Conservation (phyloP, 1,140 invertebrate genomes). For the Bombus consobrinus region DNA sequence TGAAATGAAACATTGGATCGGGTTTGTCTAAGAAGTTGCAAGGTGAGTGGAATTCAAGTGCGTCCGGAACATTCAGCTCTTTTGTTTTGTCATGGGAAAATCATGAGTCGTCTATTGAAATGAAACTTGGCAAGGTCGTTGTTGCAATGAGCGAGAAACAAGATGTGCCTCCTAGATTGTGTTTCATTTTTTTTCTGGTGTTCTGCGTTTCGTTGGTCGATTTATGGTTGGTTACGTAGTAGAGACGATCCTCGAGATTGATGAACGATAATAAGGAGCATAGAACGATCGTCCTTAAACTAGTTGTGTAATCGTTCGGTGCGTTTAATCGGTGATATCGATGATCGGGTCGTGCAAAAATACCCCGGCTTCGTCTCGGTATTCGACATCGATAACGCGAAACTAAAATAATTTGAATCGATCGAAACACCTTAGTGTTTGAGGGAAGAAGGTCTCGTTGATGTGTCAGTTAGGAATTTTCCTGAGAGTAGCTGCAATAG, state of each 20-base stretch:
- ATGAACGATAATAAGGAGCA: background rate
- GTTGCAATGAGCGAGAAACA: background rate
- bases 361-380: background rate
- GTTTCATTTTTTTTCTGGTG: background rate
- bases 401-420: background rate
- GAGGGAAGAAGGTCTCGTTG: background rate
- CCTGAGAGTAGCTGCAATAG: background rate
- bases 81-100: conserved; percentile 34
- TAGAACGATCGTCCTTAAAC: background rate
- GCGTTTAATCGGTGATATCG: no score
- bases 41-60: conserved; percentile 49
- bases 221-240: background rate
- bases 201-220: background rate
- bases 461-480: background rate
- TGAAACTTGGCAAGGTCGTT: background rate
- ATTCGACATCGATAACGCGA: background rate
- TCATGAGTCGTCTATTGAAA: background rate
- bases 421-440: background rate
- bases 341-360: background rate
- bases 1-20: conserved; percentile 67
- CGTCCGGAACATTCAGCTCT: background rate
- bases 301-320: background rate
- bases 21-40: conserved; percentile 58
- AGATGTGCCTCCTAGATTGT: conserved; percentile 16
- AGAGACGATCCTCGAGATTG: background rate